Evolutionary conservation across 2,888 invertebrate species (phyloP), one percentile per base, ranked within the genome.

Genomic region (Cephus rjabovi): DNA sequence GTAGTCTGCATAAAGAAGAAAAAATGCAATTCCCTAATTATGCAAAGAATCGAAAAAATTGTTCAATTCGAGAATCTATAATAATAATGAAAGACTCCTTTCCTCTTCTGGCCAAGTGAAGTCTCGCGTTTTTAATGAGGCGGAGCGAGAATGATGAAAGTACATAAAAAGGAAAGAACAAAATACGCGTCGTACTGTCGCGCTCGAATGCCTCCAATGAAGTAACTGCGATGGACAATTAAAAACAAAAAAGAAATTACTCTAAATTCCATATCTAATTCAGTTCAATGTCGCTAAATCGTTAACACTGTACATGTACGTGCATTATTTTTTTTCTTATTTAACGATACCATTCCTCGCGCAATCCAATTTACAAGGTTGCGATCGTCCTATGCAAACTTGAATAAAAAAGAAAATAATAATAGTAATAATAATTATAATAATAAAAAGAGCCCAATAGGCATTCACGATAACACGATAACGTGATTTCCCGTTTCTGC

Each of bases 231-330:
- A 81, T 75, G 79, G 79, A 81, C 75, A 79, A 76, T 76, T 69
- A n/a, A 78, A 83, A 77, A 77, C 30, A 70, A 33, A 76, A 75
- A 74, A 76, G 74, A 75, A 74, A 71, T 71, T 75, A 81, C 68
- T 71, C 71, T 71, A 71, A 71, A 12, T 34, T 15, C 31, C 31
- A 71, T 33, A 34, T 71, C 82, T 82, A 82, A 77, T 79, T 82
- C 83, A 82, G 83, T 83, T 83, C 83, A 80, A 80, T 74, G 76
- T 80, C 77, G 76, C 56, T 31, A 71, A 34, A 71, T 71, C 31
- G 33, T 71, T 71, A 71, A 34, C 56, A 56, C 56, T 56, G 56
- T 23, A 56, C 56, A 56, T 56, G 56, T 56, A 56, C 23, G 56
- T 56, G 56, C 23, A 56, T 56, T 23, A 56, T 23, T 56, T 23